A percentile compares a stretch with the other conserved stretches of the same genome.
Evolutionary conservation across 2,113 vertebrate genomes (phyloP).

Genomic region (Pavo muticus): DNA sequence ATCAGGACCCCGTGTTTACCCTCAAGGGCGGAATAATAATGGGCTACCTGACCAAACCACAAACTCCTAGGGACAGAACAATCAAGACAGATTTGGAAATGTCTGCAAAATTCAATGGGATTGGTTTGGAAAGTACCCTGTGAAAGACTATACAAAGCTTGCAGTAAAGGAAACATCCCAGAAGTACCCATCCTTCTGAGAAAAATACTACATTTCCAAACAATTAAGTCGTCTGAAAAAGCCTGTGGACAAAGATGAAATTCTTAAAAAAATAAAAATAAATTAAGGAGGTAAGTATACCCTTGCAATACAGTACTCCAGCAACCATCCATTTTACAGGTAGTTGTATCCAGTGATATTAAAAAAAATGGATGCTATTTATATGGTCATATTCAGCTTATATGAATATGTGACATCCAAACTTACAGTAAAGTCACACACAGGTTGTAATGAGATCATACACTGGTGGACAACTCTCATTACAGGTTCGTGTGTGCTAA

Average conservation of each 20-base stretch:
- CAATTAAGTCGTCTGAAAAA: not conserved
- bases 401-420: not conserved
- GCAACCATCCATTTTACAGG: not conserved
- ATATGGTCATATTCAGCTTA: not conserved
- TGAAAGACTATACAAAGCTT: not conserved
- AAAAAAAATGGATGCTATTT: not conserved
- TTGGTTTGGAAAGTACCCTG: not conserved
- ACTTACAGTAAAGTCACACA: not conserved
- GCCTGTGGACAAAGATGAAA: not conserved
- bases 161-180: not conserved
- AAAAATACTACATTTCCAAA: not conserved
- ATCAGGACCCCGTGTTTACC: not conserved
- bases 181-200: not conserved
- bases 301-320: not conserved
- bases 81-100: conserved; percentile 16
- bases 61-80: not conserved
- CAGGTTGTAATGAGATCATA: not conserved
- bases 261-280: not conserved
- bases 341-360: not conserved
- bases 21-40: not conserved
- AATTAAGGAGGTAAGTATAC: not conserved
- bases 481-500: not conserved
- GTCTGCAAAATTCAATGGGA: not conserved
- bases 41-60: not conserved
- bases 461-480: not conserved